Conservation (phyloP, 2,113 vertebrate species). For the Cranoglanis bouderius region DNA sequence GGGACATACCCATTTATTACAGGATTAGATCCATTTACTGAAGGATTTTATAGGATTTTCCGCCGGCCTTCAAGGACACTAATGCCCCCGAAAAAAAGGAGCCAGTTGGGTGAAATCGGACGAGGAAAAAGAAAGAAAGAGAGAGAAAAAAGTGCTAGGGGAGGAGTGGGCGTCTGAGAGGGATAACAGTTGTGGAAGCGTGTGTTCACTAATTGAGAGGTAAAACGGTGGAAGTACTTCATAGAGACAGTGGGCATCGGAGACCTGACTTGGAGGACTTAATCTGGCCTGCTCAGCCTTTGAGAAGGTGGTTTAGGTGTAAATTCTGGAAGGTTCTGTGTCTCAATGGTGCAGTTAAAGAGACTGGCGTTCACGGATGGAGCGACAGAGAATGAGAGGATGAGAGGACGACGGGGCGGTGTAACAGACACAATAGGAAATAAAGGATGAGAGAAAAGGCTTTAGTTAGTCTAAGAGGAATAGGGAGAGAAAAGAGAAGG, state of each 20-base stretch:
- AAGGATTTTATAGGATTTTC: slow-evolving; percentile 77
- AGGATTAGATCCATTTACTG: slow-evolving; percentile 82
- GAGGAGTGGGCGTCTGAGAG: slow-evolving; percentile 16
- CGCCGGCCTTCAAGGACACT: slow-evolving; percentile 78
- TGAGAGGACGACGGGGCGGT: slow-evolving; percentile 60
- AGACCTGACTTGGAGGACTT: slow-evolving; percentile 26
- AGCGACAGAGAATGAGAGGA: slow-evolving; percentile 33
- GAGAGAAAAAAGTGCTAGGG: slow-evolving; percentile 2
- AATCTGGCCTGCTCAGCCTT: slow-evolving; percentile 32
- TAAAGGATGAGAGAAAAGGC: slow-evolving; percentile 68
- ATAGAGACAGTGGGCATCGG: slow-evolving; percentile 35
- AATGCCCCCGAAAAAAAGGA: slow-evolving; percentile 56
- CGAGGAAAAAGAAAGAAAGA: slow-evolving; percentile 37
- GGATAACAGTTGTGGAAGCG: slow-evolving; percentile 45
- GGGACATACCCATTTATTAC: slow-evolving; percentile 81
- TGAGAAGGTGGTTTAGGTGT: slow-evolving; percentile 31
- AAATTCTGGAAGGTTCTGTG: slow-evolving; percentile 4
- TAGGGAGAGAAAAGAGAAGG: slow-evolving; percentile 31
- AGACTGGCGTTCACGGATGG: background rate
- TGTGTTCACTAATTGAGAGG: slow-evolving; percentile 52
- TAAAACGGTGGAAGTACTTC: slow-evolving; percentile 42
- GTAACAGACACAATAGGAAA: slow-evolving; percentile 58
- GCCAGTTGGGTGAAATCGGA: slow-evolving; percentile 44
- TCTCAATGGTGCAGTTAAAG: slow-evolving; percentile 1
- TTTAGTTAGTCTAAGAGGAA: slow-evolving; percentile 44